phyloP scores from a whole-genome alignment of 2,113 vertebrate genomes.

The Sialia sialis region DNA sequence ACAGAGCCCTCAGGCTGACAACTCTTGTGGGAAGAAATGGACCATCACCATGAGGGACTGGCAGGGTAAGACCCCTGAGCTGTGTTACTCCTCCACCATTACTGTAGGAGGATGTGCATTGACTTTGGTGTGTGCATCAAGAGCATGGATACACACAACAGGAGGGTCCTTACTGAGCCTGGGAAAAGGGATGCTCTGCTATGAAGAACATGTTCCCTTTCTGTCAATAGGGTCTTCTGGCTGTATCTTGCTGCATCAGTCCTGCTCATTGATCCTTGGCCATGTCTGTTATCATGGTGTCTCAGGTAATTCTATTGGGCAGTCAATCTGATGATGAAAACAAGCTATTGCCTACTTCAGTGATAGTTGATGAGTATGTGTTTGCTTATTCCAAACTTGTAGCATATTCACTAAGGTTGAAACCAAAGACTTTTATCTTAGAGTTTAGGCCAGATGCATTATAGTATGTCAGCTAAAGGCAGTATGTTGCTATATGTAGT shows the following conservation, averaged over 20 bases:
- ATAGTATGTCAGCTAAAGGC: background rate
- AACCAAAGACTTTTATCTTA: background rate
- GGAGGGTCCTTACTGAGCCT: background rate
- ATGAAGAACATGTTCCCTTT: background rate
- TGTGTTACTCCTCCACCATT: background rate
- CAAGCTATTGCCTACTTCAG: background rate
- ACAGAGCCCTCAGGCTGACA: background rate
- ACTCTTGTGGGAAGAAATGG: background rate
- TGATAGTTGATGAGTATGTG: background rate
- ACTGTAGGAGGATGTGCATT: background rate
- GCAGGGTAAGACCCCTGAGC: background rate
- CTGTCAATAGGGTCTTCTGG: background rate
- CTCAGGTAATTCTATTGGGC: background rate
- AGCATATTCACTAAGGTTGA: background rate
- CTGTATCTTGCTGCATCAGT: background rate
- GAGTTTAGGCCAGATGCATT: background rate
- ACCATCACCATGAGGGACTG: background rate
- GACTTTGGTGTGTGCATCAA: background rate
- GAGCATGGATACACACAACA: background rate
- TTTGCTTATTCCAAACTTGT: background rate
- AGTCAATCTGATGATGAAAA: background rate
- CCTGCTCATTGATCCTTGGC: background rate
- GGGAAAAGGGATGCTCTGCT: background rate
- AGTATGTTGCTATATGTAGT: background rate
- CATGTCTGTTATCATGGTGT: background rate